Conservation (phyloP, 2,113 vertebrate genomes). For the Cyphomyrus plagiostoma region DNA sequence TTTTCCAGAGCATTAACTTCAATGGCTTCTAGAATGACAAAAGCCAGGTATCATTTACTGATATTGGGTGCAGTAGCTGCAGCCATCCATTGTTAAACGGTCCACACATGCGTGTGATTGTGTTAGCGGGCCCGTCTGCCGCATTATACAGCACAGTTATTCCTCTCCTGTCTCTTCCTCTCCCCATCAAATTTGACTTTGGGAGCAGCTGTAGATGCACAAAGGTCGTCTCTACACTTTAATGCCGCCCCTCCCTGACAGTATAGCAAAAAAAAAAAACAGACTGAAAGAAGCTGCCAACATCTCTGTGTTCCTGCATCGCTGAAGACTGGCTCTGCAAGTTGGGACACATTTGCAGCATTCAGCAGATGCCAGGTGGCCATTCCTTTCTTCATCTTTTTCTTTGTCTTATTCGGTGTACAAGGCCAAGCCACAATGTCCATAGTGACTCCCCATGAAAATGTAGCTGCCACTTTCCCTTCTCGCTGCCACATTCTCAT, state of each 20-base stretch:
- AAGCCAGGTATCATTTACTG: background rate
- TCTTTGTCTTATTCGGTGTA: background rate
- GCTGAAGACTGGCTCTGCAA: conserved; percentile 1
- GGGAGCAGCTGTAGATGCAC: background rate
- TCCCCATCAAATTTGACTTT: background rate
- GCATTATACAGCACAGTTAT: background rate
- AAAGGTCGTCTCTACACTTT: background rate
- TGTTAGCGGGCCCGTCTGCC: background rate
- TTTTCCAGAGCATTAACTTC: background rate
- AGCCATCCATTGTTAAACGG: background rate
- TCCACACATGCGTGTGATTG: background rate
- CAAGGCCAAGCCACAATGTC: background rate
- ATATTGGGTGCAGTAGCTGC: background rate
- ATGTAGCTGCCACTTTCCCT: background rate
- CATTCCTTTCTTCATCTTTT: background rate
- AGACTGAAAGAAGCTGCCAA: background rate
- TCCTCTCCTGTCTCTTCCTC: background rate
- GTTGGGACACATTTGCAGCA: background rate
- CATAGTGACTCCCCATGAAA: background rate
- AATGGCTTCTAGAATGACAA: background rate
- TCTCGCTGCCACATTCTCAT: background rate
- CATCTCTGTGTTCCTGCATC: background rate
- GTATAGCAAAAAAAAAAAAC: background rate
- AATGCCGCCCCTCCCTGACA: background rate
- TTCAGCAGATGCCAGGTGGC: background rate